Conservation (phyloP, 2,888 invertebrate species). For the Metopia argyrocephala region DNA sequence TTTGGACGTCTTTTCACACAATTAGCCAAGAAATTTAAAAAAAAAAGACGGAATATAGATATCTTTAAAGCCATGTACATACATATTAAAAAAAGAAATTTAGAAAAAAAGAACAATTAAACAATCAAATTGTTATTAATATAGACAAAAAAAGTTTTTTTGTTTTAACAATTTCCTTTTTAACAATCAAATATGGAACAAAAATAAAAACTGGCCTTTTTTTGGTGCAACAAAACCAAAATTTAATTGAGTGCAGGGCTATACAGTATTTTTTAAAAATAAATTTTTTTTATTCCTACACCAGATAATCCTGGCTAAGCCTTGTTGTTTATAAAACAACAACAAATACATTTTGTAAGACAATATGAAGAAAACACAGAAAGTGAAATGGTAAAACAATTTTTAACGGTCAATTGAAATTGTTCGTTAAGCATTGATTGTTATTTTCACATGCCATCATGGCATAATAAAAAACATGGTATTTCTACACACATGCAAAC, state of each 20-base stretch:
- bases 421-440: constrained; percentile 25
- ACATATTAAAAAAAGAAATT: constrained; percentile 25
- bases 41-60: constrained; percentile 2
- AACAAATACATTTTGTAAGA: constrained; percentile 31
- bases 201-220: constrained; percentile 33
- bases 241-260: constrained; percentile 16
- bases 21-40: constrained; percentile 32
- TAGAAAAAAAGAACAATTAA: constrained; percentile 31
- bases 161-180: constrained; percentile 46
- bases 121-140: constrained; percentile 48
- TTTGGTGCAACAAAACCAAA: background rate
- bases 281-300: constrained; percentile 60
- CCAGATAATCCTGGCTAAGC: constrained; percentile 74
- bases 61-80: background rate
- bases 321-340: constrained; percentile 71
- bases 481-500: too few relatives aligned
- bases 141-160: background rate
- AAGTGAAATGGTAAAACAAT: constrained; percentile 35
- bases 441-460: background rate
- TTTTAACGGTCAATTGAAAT: constrained; percentile 76
- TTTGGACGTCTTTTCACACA: constrained; percentile 57
- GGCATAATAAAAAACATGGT: background rate
- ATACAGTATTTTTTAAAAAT: too few relatives aligned
- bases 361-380: background rate
- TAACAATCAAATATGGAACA: constrained; percentile 25